A percentile compares a stretch with the other conserved stretches of the same genome.
These are phyloP conservation scores for Heliconius hewitsoni DNA, from an alignment of 1,140 invertebrate species.

Conservation along the genomic window DNA sequence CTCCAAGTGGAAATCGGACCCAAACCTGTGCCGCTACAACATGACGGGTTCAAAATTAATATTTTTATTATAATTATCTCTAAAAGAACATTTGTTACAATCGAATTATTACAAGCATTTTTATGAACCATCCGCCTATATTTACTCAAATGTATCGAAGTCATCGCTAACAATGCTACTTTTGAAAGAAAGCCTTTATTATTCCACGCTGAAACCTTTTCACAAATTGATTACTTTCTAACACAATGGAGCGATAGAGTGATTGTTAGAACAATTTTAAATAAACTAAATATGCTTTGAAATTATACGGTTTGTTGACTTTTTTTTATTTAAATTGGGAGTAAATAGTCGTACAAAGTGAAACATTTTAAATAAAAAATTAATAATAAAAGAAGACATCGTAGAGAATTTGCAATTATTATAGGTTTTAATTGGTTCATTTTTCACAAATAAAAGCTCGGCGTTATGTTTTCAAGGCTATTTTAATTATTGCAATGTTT, in stretches of 20 bases:
- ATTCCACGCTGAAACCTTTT: neutral
- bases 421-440: too few species aligned
- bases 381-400: too few species aligned
- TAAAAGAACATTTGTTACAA: neutral
- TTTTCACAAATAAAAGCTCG: too few species aligned
- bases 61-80: neutral
- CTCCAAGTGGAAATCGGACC: neutral
- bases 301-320: neutral
- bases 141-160: neutral
- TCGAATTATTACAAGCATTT: neutral
- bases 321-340: neutral
- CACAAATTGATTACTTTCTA: slow-evolving; percentile 9
- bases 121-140: neutral
- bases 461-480: too few species aligned
- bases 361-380: neutral
- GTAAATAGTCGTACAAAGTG: too few species aligned
- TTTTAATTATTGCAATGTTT: too few species aligned
- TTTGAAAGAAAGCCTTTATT: neutral
- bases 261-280: neutral
- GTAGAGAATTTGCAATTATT: too few species aligned
- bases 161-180: neutral
- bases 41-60: neutral
- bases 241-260: neutral
- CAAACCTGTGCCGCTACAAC: neutral
- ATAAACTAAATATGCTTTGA: neutral